Percentiles rank a stretch among this genome's conserved stretches.
phyloP scores from a whole-genome alignment of 2,888 invertebrate species.

The Cheilosia soror region DNA sequence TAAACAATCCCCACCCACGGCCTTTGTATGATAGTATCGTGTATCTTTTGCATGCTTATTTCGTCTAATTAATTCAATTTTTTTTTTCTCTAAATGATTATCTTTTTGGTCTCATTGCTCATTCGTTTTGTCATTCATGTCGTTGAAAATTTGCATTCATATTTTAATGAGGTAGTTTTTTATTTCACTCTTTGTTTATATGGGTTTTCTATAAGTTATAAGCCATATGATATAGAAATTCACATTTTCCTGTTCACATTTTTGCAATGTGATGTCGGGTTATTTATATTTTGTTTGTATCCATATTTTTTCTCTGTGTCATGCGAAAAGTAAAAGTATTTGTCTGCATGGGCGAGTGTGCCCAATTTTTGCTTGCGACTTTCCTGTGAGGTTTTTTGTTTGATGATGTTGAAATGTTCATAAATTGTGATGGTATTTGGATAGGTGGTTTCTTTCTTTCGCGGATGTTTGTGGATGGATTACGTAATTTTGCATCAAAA shows the following conservation, averaged over 20 bases:
- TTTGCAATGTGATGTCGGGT: constrained; percentile 42
- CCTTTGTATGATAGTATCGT: constrained; percentile 7
- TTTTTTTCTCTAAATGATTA: constrained; percentile 57
- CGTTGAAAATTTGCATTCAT: constrained; percentile 68
- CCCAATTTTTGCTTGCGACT: constrained; percentile 29
- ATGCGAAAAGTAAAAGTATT: constrained; percentile 72
- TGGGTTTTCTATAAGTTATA: constrained; percentile 19
- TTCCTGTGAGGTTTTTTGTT: constrained; percentile 42
- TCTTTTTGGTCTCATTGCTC: constrained; percentile 25
- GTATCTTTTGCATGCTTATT: constrained; percentile 55
- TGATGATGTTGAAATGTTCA: background rate
- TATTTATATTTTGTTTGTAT: constrained; percentile 38
- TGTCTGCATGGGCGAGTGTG: constrained; percentile 50
- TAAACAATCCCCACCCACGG: background rate
- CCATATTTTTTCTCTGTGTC: constrained; percentile 43
- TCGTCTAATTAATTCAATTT: constrained; percentile 65
- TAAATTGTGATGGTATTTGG: constrained; percentile 1
- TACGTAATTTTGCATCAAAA: constrained; percentile 4
- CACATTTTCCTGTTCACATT: constrained; percentile 66
- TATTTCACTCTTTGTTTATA: constrained; percentile 15
- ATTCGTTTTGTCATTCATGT: constrained; percentile 48
- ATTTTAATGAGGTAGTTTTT: constrained; percentile 66
- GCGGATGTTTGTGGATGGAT: constrained; percentile 9
- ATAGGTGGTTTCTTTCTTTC: background rate
- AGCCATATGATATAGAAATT: constrained; percentile 48